Percentiles rank a stretch among this genome's conserved stretches.
phyloP scores from a whole-genome alignment of 2,888 invertebrate species.

The Andrena camellia region DNA sequence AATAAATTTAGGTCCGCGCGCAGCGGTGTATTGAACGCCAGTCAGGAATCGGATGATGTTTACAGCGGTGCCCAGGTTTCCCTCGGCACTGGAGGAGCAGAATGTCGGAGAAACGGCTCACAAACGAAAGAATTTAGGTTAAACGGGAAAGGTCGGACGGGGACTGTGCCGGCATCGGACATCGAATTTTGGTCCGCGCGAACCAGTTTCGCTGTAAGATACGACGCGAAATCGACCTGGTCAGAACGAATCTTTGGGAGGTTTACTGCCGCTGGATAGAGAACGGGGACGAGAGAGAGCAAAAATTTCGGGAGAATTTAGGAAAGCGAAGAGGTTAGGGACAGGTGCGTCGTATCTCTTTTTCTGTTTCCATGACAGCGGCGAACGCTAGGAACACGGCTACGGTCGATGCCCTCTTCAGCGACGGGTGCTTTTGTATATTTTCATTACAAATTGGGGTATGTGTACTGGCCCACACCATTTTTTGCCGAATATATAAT shows the following conservation, averaged over 20 bases:
- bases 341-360: neutral
- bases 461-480: no score
- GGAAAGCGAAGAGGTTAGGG: neutral
- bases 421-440: no score
- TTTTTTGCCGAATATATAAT: no score
- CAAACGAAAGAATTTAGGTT: conserved; percentile 11
- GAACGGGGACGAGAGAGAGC: neutral
- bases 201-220: neutral
- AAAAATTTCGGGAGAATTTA: conserved; percentile 29
- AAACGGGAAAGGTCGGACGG: neutral
- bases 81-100: neutral
- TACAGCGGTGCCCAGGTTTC: neutral
- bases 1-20: conserved; percentile 15
- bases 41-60: conserved; percentile 13
- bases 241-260: conserved; percentile 1
- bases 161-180: neutral
- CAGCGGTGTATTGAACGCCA: conserved; percentile 17
- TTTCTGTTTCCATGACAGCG: neutral
- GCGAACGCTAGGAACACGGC: neutral
- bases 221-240: conserved; percentile 3
- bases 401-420: no score
- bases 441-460: no score
- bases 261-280: neutral
- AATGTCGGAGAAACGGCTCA: neutral
- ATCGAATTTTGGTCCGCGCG: neutral